Evolutionary conservation across 2,888 invertebrate genomes (phyloP).

Genomic region (Sycophila texana): DNA sequence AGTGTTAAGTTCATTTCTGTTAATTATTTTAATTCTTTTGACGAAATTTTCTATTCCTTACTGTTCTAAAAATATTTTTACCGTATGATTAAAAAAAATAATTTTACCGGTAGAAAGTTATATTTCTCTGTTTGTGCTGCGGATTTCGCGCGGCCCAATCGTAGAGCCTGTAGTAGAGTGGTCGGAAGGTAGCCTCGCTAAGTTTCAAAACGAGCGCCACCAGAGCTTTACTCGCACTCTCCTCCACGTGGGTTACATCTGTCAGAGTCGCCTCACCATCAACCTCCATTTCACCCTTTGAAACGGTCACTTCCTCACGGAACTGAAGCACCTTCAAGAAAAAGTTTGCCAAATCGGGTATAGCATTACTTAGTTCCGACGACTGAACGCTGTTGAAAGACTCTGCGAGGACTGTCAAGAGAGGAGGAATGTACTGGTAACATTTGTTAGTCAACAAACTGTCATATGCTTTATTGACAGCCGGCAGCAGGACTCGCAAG

Average conservation of each 20-base stretch:
- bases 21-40: not conserved
- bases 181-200: slow-evolving; percentile 92
- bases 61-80: not conserved
- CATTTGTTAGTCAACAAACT: slow-evolving; percentile 79
- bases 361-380: slow-evolving; percentile 81
- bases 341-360: slow-evolving; percentile 84
- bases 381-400: slow-evolving; percentile 81
- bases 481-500: slow-evolving; percentile 86
- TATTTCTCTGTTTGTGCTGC: slow-evolving; percentile 81
- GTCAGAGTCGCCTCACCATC: slow-evolving; percentile 70
- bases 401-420: slow-evolving; percentile 87
- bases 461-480: slow-evolving; percentile 82
- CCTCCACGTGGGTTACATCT: slow-evolving; percentile 82
- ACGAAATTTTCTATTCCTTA: too few relatives aligned
- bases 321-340: slow-evolving; percentile 86
- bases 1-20: not conserved
- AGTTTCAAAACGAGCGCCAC: slow-evolving; percentile 89
- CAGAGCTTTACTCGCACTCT: slow-evolving; percentile 85
- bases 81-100: slow-evolving; percentile 17
- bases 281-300: slow-evolving; percentile 63
- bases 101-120: slow-evolving; percentile 87
- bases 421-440: slow-evolving; percentile 81
- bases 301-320: slow-evolving; percentile 76
- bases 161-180: slow-evolving; percentile 90
- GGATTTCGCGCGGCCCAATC: slow-evolving; percentile 88